Evolutionary conservation across 2,797 vertebrate genomes (phyloP), one percentile per base, ranked within the genome.

Genomic region (Triplophysa bombifrons): DNA sequence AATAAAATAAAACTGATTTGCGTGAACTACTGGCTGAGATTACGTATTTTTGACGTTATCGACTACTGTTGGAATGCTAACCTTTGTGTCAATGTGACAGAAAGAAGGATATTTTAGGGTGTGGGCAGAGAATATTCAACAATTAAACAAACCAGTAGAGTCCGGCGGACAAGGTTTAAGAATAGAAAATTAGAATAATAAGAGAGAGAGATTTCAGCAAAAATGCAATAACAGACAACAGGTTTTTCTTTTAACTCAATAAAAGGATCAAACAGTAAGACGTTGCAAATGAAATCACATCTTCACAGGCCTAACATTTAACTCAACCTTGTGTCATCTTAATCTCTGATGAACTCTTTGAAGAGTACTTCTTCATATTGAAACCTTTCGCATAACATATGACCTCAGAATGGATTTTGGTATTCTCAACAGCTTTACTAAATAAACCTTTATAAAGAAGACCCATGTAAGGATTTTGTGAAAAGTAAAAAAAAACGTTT

Each of bases 221-320:
- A 84, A 78, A 86, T 48, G 78, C 41, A 38, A 80, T 73, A 73
- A 73, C 38, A 67, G n/a, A 80, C 17, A 58, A 67, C 61, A 66
- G 70, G 16, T 56, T 27, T 22, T 61, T 27, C 55, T 30, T 27
- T 61, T 12, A 61, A 13, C 58, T 61, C 25, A 61, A 61, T 60
- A 11, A 60, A 25, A 60, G 58, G 4, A 48, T 27, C 14, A 30
- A 63, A 65, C 20, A 71, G 48, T 51, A 74, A n/a, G 19, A 27
- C 58, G 19, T 34, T 50, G 51, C 22, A 50, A 48, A 30, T 50
- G 25, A 61, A 61, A 61, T 60, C 58, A 30, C 14, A 30, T 30
- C 58, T 22, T 30, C 25, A 61, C 58, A 30, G 22, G 5, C 6
- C 27, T 27, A 61, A 34, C 25, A 61, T 61, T 30, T 61, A 61